Evolutionary conservation across 2,113 vertebrate species (phyloP).

Genomic region (Crotalus horridus): DNA sequence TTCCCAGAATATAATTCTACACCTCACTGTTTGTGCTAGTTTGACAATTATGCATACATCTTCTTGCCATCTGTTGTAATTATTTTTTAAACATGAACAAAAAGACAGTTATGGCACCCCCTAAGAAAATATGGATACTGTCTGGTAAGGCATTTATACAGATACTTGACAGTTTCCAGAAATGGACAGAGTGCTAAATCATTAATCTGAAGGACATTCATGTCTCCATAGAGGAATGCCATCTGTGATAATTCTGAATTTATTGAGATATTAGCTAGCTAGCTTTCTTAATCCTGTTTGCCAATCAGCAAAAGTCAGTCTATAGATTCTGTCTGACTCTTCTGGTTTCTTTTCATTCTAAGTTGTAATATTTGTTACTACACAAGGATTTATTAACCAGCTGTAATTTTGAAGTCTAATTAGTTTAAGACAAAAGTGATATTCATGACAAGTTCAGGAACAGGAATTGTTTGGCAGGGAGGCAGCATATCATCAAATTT

Average conservation of each 20-base stretch:
- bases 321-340: neutral
- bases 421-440: neutral
- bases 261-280: neutral
- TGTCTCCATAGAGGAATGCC: neutral
- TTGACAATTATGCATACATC: neutral
- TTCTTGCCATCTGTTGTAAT: neutral
- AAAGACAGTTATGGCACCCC: neutral
- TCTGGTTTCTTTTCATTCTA: neutral
- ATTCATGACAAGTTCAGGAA: neutral
- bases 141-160: neutral
- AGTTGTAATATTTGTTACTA: neutral
- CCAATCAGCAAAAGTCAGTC: neutral
- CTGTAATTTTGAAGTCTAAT: neutral
- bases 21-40: neutral
- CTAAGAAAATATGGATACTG: neutral
- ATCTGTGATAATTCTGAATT: neutral
- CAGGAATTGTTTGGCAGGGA: neutral
- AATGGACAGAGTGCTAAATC: neutral
- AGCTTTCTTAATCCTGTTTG: neutral
- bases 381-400: neutral
- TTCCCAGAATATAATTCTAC: neutral
- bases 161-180: neutral
- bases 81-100: neutral
- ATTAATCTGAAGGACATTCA: neutral
- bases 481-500: neutral